These are phyloP conservation scores for Varanus komodoensis DNA, from an alignment of 2,113 vertebrate genomes.

Conservation along the genomic window DNA sequence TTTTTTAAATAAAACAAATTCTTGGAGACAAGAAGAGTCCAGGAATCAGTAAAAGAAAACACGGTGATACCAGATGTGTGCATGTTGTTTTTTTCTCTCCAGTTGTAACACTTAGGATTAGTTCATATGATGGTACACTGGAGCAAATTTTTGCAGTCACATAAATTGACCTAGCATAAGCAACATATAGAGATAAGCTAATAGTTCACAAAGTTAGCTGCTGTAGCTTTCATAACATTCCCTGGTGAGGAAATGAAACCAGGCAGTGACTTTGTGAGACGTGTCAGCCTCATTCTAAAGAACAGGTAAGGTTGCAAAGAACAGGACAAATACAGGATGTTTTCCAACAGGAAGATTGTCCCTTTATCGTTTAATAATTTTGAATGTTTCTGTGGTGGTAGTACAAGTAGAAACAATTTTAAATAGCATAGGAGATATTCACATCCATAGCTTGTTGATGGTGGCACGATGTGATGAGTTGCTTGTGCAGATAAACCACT, in stretches of 20 bases:
- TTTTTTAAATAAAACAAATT: constrained; percentile 65
- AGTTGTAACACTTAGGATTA: background rate
- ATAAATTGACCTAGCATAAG: background rate
- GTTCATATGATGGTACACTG: background rate
- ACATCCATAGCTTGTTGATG: background rate
- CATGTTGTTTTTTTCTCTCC: background rate
- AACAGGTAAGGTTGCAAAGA: background rate
- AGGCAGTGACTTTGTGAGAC: background rate
- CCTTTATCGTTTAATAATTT: background rate
- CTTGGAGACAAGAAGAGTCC: constrained; percentile 50
- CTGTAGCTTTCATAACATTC: background rate
- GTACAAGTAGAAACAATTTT: background rate
- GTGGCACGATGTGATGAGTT: background rate
- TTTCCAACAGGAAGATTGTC: background rate
- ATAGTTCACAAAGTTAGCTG: background rate
- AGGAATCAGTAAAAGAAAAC: background rate
- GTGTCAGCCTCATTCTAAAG: background rate
- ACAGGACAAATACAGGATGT: background rate
- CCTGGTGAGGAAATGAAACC: background rate
- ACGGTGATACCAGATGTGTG: background rate
- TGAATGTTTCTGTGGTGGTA: background rate
- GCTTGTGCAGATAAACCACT: background rate
- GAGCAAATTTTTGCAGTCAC: background rate
- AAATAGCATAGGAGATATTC: background rate
- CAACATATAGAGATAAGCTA: too few species aligned